These are phyloP conservation scores for Neotragus pygmaeus DNA, from an alignment of 2,113 vertebrate genomes.

Conservation along the genomic window DNA sequence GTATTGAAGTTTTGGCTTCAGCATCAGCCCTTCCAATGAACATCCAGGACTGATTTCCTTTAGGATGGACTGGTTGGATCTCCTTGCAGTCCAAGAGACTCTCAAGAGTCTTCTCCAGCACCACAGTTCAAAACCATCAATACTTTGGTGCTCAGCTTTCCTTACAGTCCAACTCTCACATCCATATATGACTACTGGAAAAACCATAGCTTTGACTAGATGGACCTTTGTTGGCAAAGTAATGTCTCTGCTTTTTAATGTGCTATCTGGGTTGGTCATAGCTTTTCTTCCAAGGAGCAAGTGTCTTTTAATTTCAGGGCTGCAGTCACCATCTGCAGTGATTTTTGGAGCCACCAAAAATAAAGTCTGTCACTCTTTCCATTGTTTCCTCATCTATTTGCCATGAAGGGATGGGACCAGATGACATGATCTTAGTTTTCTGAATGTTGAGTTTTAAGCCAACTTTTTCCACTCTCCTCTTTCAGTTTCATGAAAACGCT, in stretches of 20 bases:
- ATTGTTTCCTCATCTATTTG: not conserved
- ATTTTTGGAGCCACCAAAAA: not conserved
- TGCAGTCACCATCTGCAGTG: not conserved
- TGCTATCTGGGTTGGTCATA: not conserved
- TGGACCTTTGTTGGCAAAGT: not conserved
- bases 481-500: not conserved
- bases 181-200: not conserved
- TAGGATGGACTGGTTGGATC: not conserved
- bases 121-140: not conserved
- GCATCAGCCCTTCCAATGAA: not conserved
- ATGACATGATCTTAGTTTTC: not conserved
- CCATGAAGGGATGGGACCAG: not conserved
- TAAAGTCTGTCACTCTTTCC: not conserved
- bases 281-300: not conserved
- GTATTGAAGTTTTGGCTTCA: not conserved
- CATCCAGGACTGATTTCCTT: not conserved
- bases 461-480: not conserved
- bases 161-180: not conserved
- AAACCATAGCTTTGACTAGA: not conserved
- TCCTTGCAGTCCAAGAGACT: not conserved
- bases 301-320: not conserved
- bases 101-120: not conserved
- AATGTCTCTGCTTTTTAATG: not conserved
- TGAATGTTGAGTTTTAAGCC: not conserved
- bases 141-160: not conserved